Evolutionary conservation across 2,888 invertebrate species (phyloP), one percentile per base, ranked within the genome.

Genomic region (Drosophila atripex): DNA sequence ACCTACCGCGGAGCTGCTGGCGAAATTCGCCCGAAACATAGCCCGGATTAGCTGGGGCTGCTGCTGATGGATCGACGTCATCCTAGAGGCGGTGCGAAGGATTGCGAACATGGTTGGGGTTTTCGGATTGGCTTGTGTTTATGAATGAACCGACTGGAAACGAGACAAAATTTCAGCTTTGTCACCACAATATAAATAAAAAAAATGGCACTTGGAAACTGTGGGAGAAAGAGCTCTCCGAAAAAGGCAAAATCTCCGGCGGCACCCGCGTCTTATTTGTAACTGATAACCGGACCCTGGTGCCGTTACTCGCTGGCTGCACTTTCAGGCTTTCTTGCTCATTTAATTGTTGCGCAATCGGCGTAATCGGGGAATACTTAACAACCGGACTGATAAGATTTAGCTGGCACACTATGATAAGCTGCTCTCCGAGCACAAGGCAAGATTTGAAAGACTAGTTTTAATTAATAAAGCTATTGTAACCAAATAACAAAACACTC

Each of bases 331-430:
- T 28, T 35, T 35, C 35, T 35, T 35, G n/a, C 49, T 35, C 50
- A 23, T 71, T 59, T 39, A 68, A 64, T 38, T 59, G 77, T 84
- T 84, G 83, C 88, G 83, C 86, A 84, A 84, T 75, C 83, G 65
- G 49, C 43, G 64, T 73, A 73, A 87, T 86, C 78, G 71, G 65
- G 35, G 16, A 38, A 61, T 50, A 56, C 50, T 60, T 58, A 18
- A 68, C 11, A 45, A 65, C 49, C 54, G 61, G 61, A 18, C 61
- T 51, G 83, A 85, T 85, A 73, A 77, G 77, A 58, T 52, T 69
- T 18, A 64, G 43, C 49, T 23, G 30, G 21, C 23, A 38, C 9
- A 56, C 58, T 41, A 39, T 73, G 75, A 66, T 73, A 59, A 64
- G 30, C n/a, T 60, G 50, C 71, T 68, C 70, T 70, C 52, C 51